Evolutionary conservation across 2,888 invertebrate genomes (phyloP).

Genomic region (Stenotaenia linearis): DNA sequence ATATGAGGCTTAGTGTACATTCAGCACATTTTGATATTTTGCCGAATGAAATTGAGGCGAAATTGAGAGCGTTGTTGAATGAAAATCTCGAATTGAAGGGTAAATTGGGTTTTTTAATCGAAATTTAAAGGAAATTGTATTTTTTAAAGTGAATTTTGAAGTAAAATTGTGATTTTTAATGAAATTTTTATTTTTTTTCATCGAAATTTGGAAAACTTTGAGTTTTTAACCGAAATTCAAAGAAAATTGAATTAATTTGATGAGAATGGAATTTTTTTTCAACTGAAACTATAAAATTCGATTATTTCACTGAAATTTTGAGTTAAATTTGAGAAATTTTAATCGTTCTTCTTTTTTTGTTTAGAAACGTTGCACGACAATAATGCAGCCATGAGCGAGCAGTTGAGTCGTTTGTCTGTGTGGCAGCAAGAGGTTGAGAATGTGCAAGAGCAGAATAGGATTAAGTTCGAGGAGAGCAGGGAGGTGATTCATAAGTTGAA

Average conservation of each 20-base stretch:
- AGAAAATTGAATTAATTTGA: too few species aligned
- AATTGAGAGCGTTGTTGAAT: not conserved
- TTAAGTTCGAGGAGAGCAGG: conserved; percentile 62
- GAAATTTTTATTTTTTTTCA: too few species aligned
- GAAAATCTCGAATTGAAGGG: not conserved
- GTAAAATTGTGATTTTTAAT: too few species aligned
- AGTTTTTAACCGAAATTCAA: too few species aligned
- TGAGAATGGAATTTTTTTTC: too few species aligned
- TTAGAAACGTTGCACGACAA: conserved; percentile 59
- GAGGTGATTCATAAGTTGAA: conserved; percentile 50
- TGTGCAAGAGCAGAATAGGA: conserved; percentile 58
- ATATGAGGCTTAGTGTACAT: not conserved
- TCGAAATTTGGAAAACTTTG: too few species aligned
- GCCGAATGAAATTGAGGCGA: not conserved
- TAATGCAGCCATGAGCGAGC: conserved; percentile 62
- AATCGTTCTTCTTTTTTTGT: not conserved
- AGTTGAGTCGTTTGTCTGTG: conserved; percentile 57
- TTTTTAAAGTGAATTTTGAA: too few species aligned
- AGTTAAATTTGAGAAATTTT: too few species aligned
- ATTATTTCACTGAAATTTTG: too few species aligned
- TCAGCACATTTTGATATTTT: not conserved
- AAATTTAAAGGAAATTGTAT: too few species aligned
- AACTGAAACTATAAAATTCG: too few species aligned
- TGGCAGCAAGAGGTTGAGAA: conserved; percentile 62
- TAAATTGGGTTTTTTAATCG: not conserved